These are phyloP conservation scores for Solea senegalensis DNA, from an alignment of 2,113 vertebrate species.

Conservation along the genomic window DNA sequence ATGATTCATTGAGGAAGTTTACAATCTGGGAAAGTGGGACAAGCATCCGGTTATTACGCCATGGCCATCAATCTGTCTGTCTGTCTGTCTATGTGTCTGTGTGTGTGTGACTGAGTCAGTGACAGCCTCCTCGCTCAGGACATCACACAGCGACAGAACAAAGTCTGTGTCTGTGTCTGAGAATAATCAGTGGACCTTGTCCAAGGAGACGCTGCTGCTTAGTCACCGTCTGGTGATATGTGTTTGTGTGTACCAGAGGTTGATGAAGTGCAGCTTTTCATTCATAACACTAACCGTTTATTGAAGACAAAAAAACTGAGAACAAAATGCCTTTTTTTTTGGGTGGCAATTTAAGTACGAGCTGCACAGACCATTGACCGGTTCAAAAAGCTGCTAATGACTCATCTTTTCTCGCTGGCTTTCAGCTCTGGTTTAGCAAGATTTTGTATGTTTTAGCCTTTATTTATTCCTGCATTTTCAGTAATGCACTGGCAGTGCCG, in stretches of 20 bases:
- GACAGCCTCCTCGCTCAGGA: constrained; percentile 30
- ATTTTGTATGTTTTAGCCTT: too few species aligned
- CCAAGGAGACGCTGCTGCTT: constrained; percentile 57
- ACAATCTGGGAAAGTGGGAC: constrained; percentile 41
- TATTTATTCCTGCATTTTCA: too few species aligned
- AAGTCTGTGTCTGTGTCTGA: constrained; percentile 46
- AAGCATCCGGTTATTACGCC: constrained; percentile 46
- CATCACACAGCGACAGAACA: constrained; percentile 39
- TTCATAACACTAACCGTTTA: constrained; percentile 19
- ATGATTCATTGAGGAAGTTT: constrained; percentile 59
- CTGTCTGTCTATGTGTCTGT: constrained; percentile 19
- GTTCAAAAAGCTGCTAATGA: too few species aligned
- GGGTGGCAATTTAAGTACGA: too few species aligned
- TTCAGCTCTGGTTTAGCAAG: too few species aligned
- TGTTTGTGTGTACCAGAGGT: constrained; percentile 16
- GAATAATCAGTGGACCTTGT: constrained; percentile 50
- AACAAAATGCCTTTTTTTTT: too few species aligned
- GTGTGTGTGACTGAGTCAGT: constrained; percentile 39
- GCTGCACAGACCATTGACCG: too few species aligned
- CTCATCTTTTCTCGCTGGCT: too few species aligned
- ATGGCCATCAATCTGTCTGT: constrained; percentile 41
- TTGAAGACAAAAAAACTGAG: background rate
- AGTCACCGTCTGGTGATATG: constrained; percentile 56
- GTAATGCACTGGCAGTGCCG: too few species aligned
- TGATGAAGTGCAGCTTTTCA: constrained; percentile 29